Evolutionary conservation across 1,140 invertebrate species (phyloP).

Genomic region (Leptoteleia sp.): DNA sequence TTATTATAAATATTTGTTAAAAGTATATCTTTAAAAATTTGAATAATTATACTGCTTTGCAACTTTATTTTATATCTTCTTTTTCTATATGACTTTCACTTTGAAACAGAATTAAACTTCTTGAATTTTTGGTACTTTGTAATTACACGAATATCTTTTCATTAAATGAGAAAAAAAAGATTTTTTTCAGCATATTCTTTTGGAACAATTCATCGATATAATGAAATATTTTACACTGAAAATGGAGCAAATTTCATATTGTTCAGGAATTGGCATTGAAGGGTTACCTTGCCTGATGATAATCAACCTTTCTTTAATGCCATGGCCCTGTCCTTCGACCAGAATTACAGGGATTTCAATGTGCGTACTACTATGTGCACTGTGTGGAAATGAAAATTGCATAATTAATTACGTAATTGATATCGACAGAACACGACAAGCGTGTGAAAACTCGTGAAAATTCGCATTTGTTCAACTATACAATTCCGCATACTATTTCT

Average conservation of each 20-base stretch:
- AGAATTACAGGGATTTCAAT: constrained; percentile 62
- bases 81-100: no score
- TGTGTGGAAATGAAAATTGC: constrained; percentile 47
- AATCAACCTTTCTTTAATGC: constrained; percentile 64
- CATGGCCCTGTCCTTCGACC: constrained; percentile 62
- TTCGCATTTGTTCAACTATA: constrained; percentile 14
- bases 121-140: constrained; percentile 16
- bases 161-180: no score
- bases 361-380: constrained; percentile 39
- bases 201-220: no score
- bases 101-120: constrained; percentile 7
- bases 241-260: constrained; percentile 22
- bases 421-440: background rate
- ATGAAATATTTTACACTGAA: constrained; percentile 20
- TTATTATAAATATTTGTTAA: no score
- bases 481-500: background rate
- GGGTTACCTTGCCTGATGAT: constrained; percentile 49
- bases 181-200: no score
- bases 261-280: constrained; percentile 53
- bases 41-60: no score
- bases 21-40: no score
- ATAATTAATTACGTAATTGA: constrained; percentile 50
- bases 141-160: no score
- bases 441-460: constrained; percentile 27
- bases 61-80: no score